A percentile compares a stretch with the other conserved stretches of the same genome.
phyloP scores from a whole-genome alignment of 1,140 invertebrate genomes.

The Tetragnatha versicolor region DNA sequence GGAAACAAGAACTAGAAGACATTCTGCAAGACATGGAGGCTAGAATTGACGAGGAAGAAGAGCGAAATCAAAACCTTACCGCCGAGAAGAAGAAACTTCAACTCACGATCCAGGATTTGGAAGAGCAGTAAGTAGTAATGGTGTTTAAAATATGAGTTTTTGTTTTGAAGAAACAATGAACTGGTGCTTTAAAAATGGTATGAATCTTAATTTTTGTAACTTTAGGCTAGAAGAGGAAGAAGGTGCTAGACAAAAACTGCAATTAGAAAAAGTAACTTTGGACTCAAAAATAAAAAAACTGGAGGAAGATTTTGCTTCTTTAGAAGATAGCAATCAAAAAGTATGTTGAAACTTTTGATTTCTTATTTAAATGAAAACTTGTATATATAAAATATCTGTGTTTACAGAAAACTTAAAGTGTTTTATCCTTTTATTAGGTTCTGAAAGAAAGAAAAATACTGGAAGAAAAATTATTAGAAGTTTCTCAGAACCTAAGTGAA shows the following conservation, averaged over 20 bases:
- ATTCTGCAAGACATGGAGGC: slow-evolving; percentile 95
- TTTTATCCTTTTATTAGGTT: slow-evolving; percentile 64
- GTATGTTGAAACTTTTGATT: slow-evolving; percentile 17
- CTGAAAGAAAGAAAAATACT: slow-evolving; percentile 92
- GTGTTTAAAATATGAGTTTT: neutral
- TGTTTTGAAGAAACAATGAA: neutral
- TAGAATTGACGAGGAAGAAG: slow-evolving; percentile 96
- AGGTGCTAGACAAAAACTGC: slow-evolving; percentile 92
- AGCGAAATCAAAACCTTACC: slow-evolving; percentile 77
- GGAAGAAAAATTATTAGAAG: slow-evolving; percentile 89
- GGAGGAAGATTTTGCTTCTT: slow-evolving; percentile 90
- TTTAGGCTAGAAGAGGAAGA: slow-evolving; percentile 90
- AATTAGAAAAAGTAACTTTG: slow-evolving; percentile 95
- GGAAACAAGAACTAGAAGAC: slow-evolving; percentile 96
- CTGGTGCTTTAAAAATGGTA: neutral
- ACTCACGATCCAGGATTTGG: slow-evolving; percentile 77
- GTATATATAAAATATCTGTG: neutral
- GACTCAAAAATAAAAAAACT: slow-evolving; percentile 95
- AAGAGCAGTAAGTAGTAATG: slow-evolving; percentile 65
- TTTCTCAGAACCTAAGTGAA: slow-evolving; percentile 90
- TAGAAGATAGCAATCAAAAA: slow-evolving; percentile 69
- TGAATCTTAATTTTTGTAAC: neutral
- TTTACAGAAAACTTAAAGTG: neutral
- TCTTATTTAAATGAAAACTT: neutral
- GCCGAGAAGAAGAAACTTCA: slow-evolving; percentile 95